A percentile compares a stretch with the other conserved stretches of the same genome.
Evolutionary conservation across 1,140 invertebrate species (phyloP).

Genomic region (Calycopis cecrops): DNA sequence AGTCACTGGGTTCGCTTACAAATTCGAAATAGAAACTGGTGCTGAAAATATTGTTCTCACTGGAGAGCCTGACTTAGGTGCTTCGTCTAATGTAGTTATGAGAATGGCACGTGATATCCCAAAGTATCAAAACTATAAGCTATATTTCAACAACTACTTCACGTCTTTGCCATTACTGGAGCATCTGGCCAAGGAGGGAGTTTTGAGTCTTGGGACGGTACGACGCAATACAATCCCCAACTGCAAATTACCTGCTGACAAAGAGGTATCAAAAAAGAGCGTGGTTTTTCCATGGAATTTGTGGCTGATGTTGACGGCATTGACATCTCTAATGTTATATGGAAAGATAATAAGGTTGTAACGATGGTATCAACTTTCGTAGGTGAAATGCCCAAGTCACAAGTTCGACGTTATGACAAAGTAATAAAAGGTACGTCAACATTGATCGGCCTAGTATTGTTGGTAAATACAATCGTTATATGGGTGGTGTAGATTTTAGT

Average conservation of each 20-base stretch:
- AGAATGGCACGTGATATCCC: constrained; percentile 19
- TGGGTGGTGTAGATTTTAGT: constrained; percentile 42
- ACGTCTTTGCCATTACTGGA: constrained; percentile 33
- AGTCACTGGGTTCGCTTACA: constrained; percentile 47
- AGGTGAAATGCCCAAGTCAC: constrained; percentile 23
- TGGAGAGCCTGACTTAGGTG: constrained; percentile 33
- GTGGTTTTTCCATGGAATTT: constrained; percentile 21
- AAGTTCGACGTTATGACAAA: constrained; percentile 32
- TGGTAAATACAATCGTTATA: constrained; percentile 42
- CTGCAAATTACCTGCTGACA: constrained; percentile 23
- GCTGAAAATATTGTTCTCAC: constrained; percentile 8
- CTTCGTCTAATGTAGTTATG: constrained; percentile 28
- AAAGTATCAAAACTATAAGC: constrained; percentile 10
- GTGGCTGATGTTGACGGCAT: constrained; percentile 18
- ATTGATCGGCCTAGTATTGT: constrained; percentile 41
- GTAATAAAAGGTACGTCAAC: constrained; percentile 28
- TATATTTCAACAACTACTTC: constrained; percentile 51
- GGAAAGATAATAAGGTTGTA: constrained; percentile 53
- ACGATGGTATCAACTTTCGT: constrained; percentile 42
- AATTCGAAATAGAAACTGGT: constrained; percentile 48
- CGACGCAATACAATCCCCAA: constrained; percentile 25
- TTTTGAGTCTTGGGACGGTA: constrained; percentile 11
- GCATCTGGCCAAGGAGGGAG: constrained; percentile 35
- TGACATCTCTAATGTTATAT: constrained; percentile 29
- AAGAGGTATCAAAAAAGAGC: constrained; percentile 19